phyloP scores from a whole-genome alignment of 2,888 invertebrate genomes.

The Pammene aurita region DNA sequence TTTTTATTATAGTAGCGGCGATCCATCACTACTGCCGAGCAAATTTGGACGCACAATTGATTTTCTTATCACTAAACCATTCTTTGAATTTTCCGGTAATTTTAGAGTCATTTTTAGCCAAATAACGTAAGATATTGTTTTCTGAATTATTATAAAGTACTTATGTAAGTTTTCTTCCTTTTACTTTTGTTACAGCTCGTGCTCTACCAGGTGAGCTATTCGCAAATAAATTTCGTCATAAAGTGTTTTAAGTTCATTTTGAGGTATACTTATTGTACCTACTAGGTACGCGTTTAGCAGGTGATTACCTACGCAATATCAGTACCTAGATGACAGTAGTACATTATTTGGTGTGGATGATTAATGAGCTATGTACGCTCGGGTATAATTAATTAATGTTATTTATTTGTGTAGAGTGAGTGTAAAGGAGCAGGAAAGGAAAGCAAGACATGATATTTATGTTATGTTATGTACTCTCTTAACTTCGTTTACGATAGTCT shows the following conservation, averaged over 20 bases:
- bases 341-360: constrained; percentile 8
- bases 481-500: too few species aligned
- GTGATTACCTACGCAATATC: background rate
- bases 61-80: constrained; percentile 16
- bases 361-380: constrained; percentile 10
- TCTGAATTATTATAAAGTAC: too few species aligned
- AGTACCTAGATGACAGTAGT: background rate
- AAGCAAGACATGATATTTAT: background rate
- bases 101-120: too few species aligned
- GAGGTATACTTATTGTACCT: too few species aligned
- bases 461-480: too few species aligned
- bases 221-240: background rate
- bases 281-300: too few species aligned
- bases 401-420: too few species aligned
- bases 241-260: too few species aligned
- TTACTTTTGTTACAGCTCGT: too few species aligned
- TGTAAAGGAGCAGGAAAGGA: background rate
- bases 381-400: constrained; percentile 12
- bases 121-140: too few species aligned
- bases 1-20: constrained; percentile 32
- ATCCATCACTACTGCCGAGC: constrained; percentile 38
- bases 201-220: background rate
- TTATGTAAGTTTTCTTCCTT: too few species aligned
- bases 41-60: constrained; percentile 35
- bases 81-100: background rate